Conservation (phyloP, 2,888 invertebrate species). For the Dicranocentrus wangi region DNA sequence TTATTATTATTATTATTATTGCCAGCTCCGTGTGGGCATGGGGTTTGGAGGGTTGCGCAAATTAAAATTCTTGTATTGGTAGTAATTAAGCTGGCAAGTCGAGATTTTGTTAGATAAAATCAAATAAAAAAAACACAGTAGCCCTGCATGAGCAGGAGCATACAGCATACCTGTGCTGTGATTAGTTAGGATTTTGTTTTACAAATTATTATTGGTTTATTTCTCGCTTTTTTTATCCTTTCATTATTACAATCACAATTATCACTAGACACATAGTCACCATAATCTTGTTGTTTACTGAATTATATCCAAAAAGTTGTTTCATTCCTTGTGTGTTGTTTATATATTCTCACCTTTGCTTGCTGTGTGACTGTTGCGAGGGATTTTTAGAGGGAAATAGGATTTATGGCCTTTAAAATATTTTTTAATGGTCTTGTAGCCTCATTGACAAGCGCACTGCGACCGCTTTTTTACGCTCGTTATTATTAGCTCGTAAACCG, state of each 20-base stretch:
- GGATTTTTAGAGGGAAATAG: conserved; percentile 27
- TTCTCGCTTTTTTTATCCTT: conserved; percentile 28
- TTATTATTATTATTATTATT: conserved; percentile 5
- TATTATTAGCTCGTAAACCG: conserved; percentile 56
- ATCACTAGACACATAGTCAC: no score
- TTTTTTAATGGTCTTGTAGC: conserved; percentile 44
- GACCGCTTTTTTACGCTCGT: conserved; percentile 43
- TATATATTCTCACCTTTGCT: no score
- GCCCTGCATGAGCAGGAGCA: background rate
- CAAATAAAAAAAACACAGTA: no score
- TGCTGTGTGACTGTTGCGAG: conserved; percentile 6
- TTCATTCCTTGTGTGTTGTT: no score
- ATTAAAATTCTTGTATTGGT: conserved; percentile 30
- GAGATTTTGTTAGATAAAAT: conserved; percentile 3
- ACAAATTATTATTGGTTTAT: conserved; percentile 45
- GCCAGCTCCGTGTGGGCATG: conserved; percentile 18
- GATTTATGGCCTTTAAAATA: conserved; percentile 52
- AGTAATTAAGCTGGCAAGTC: conserved; percentile 43
- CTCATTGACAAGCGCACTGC: conserved; percentile 35
- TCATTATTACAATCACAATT: conserved; percentile 4
- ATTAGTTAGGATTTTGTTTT: conserved; percentile 22
- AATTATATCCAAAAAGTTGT: no score
- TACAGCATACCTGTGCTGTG: background rate
- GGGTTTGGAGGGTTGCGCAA: conserved; percentile 30
- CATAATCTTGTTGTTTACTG: no score